Evolutionary conservation across 64 coral and sea anemone genomes (phyloP).

Genomic region (Dendronephthya gigantea): DNA sequence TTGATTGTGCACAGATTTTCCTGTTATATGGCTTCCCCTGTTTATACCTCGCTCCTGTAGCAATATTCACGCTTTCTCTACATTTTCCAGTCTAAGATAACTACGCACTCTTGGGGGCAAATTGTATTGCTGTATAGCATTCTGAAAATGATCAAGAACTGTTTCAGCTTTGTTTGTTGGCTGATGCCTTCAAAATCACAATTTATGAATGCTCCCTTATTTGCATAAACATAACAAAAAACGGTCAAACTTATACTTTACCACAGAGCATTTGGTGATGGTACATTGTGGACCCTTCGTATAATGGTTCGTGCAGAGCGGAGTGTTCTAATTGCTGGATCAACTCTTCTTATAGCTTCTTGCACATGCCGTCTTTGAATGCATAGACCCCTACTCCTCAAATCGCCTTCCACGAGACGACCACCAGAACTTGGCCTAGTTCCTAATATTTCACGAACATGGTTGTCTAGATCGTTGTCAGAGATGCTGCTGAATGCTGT

Average conservation of each 20-base stretch:
- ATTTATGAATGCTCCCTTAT: not conserved
- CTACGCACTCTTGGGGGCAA: constrained; percentile 3
- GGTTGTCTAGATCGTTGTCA: constrained; percentile 9
- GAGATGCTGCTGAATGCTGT: constrained; percentile 29
- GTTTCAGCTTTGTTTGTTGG: not conserved
- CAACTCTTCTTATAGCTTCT: constrained; percentile 28
- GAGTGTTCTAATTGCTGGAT: constrained; percentile 20
- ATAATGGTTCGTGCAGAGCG: constrained; percentile 8
- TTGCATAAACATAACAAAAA: not conserved
- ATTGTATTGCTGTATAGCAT: not conserved
- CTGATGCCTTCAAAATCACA: not conserved
- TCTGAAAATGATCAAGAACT: not conserved
- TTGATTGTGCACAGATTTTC: constrained; percentile 20
- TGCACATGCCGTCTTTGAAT: constrained; percentile 22
- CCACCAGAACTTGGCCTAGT: constrained; percentile 24
- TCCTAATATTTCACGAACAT: constrained; percentile 22
- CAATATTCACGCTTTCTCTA: not conserved
- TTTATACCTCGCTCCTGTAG: not conserved
- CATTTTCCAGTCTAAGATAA: not conserved
- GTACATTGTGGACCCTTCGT: constrained; percentile 1
- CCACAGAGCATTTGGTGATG: constrained; percentile 12
- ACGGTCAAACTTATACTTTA: not conserved
- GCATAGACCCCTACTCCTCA: constrained; percentile 30
- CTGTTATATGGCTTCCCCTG: not conserved
- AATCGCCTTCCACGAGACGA: constrained; percentile 29